Conservation (phyloP, 2,113 vertebrate genomes). For the Alaudala cheleensis region DNA sequence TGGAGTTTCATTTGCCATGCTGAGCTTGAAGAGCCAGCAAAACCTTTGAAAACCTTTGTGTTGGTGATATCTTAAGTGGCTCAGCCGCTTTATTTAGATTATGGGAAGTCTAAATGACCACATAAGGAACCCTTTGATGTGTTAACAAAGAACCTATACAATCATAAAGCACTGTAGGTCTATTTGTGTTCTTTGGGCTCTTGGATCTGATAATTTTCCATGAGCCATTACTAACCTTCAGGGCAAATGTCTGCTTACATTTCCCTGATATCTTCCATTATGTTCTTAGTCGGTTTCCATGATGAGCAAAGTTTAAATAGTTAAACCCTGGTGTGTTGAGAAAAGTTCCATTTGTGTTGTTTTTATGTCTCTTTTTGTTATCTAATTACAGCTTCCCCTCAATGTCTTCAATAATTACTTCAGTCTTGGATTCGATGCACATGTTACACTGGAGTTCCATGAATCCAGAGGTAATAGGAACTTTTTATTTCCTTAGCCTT, state of each 20-base stretch:
- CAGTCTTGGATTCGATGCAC: slow-evolving; percentile 85
- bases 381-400: slow-evolving; percentile 79
- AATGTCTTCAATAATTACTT: slow-evolving; percentile 88
- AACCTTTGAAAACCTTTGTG: background rate
- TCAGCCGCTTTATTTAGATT: background rate
- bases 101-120: background rate
- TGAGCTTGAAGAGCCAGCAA: background rate
- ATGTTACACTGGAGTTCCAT: slow-evolving; percentile 84
- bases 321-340: background rate
- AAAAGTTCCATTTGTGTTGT: background rate
- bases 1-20: background rate
- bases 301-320: background rate
- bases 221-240: background rate
- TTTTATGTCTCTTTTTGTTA: background rate
- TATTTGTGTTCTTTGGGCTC: background rate
- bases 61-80: background rate
- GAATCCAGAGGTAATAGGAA: slow-evolving; percentile 80
- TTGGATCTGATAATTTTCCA: background rate
- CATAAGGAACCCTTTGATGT: background rate
- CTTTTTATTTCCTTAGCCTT: background rate
- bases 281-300: background rate
- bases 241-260: background rate
- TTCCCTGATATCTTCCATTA: background rate
- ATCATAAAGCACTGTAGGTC: background rate
- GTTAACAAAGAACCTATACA: background rate